Evolutionary conservation across 2,797 vertebrate genomes (phyloP), one percentile per base, ranked within the genome.

Genomic region (Halcyon badia): DNA sequence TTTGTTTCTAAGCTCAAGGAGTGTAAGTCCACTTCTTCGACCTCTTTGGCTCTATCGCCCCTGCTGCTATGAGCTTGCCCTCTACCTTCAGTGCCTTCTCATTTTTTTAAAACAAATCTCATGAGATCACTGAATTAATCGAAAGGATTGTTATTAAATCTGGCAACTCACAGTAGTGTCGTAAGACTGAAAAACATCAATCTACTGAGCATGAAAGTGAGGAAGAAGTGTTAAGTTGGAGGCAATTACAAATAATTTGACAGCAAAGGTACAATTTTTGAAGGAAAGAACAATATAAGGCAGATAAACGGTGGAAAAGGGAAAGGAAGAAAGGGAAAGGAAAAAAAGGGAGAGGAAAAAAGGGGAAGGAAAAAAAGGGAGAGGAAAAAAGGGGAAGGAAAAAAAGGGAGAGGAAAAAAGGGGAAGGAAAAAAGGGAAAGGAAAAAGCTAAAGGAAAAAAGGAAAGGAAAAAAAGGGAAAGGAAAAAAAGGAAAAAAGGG

Each of bases 101-200:
- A 15, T 85, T 87, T 90, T 77, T 69, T 86, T 69, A 26, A 33
- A 75, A 68, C 22, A 83, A 91, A 64, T 31, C 87, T 86, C 92
- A 58, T 41, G 70, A 83, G 66, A 83, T 49, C 54, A 90, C 60
- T 91, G 80, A 79, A 37, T 66, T 84, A 92, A 91, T 48, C 72
- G 58, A 93, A 91, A 69, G 58, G 39, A 72, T 66, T 90, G 93
- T 86, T 95, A 73, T 86, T 84, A 82, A 82, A 95, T 70, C 66
- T 92, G 52, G 58, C 39, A 95, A 73, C n/a, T 73, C 62, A 42
- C 5, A 61, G 49, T 35, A 62, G 70, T 76, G 58, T 65, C 51
- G 15, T 51, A 62, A 58, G 46, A 92, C 33, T 35, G 51, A 92
- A 95, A 93, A 93, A 82, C 72, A 62, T 39, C 66, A 72, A 52